phyloP scores from a whole-genome alignment of 2,797 vertebrate genomes.

The Muscicapa comitata region DNA sequence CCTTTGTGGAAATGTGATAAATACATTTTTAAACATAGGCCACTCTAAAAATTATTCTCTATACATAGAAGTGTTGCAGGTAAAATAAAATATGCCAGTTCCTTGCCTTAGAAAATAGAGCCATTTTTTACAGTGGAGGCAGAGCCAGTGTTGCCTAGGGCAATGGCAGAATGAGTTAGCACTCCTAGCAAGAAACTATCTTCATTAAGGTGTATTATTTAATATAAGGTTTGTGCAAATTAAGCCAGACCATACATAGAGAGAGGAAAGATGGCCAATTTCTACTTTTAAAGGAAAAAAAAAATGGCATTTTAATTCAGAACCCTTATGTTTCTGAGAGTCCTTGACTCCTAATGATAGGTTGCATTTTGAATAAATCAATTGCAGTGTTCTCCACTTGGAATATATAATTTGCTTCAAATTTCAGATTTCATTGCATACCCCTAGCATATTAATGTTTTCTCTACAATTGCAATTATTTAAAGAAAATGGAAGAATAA shows the following conservation, averaged over 20 bases:
- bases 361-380: constrained; percentile 29
- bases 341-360: constrained; percentile 32
- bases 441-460: neutral
- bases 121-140: neutral
- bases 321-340: neutral
- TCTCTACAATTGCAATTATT: neutral
- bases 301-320: neutral
- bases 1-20: neutral
- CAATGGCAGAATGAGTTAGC: neutral
- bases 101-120: neutral
- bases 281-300: neutral
- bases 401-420: neutral
- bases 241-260: neutral
- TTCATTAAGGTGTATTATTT: neutral
- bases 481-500: neutral
- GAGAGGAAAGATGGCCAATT: neutral
- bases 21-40: neutral
- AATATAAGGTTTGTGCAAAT: neutral
- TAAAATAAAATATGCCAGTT: neutral
- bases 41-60: neutral
- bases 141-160: neutral
- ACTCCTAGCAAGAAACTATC: neutral
- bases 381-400: neutral
- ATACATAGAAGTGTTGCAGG: neutral
- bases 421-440: neutral